Base-by-base conservation (phyloP, 2,888 invertebrate species). In the Eupithecia abbreviata region DNA sequence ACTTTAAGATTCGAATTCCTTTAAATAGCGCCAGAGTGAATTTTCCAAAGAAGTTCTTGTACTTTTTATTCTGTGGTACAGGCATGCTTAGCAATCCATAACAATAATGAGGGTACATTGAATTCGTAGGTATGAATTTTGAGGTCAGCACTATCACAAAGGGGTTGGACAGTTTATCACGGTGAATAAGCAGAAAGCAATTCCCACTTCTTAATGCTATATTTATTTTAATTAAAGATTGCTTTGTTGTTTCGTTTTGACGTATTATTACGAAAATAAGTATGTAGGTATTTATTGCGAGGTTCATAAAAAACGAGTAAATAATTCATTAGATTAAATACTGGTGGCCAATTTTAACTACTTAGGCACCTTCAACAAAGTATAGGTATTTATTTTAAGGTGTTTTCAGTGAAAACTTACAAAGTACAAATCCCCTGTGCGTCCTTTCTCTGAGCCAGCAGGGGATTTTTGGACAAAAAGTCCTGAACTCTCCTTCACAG, bases 41-140 rank as follows among this genome's bases (percentile, higher is more conserved):
- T 3, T 66, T 66, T 65, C 3, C 41, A 0, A 42, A 3, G 15
- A 42, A 66, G 7, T 12, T 42, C 2, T 66, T 66, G 66, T 71
- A 13, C 15, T 71, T 9, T n/a, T 55, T 51, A 30, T 47, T 72
- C 67, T 72, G 72, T 72, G 75, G 18, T 12, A 62, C 30, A 58
- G 55, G n/a, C 18, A 70, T 75, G 67, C 47, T 42, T 71, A 75
- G 68, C 62, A 71, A 76, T 62, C 70, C 77, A 77, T 73, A 81
- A 82, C 77, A 18, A 73, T 73, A 77, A 79, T 81, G 77, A 76
- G 80, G 82, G 80, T 73, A 76, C 69, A 79, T 80, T 82, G 65
- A 78, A 78, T 80, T 80, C 62, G 58, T 43, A 51, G 66, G 74
- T 78, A 74, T 71, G 68, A 75, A 66, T 76, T 71, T 75, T 77